These are phyloP conservation scores for Eupithecia vulgata DNA, from an alignment of 2,888 invertebrate species.

Conservation along the genomic window DNA sequence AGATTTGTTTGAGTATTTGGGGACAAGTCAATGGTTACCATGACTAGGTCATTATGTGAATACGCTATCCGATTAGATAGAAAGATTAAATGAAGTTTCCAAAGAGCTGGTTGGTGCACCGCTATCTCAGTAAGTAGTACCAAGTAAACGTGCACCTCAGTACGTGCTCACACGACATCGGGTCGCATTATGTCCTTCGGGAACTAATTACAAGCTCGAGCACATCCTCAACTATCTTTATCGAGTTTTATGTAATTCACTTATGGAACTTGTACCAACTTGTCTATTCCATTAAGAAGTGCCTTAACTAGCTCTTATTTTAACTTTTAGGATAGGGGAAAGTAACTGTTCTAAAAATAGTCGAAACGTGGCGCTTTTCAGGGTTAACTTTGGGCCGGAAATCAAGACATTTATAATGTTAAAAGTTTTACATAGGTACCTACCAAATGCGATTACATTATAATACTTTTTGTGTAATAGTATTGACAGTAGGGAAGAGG, in stretches of 20 bases:
- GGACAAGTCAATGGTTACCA: too few relatives aligned
- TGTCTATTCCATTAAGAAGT: constrained; percentile 30
- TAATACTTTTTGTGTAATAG: not conserved
- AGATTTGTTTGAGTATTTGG: too few relatives aligned
- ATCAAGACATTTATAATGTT: not conserved
- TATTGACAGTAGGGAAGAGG: not conserved
- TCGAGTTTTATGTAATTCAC: constrained; percentile 34
- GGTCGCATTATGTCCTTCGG: constrained; percentile 30
- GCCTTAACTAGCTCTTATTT: constrained; percentile 14
- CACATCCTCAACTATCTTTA: constrained; percentile 30
- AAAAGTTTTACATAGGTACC: not conserved
- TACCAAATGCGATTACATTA: too few relatives aligned
- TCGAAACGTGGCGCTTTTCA: not conserved
- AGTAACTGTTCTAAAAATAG: not conserved
- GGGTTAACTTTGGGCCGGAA: not conserved
- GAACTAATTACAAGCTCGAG: constrained; percentile 33
- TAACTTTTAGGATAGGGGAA: not conserved
- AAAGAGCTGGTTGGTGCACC: not conserved
- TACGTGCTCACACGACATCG: constrained; percentile 3
- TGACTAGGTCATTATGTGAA: too few relatives aligned
- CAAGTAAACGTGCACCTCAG: not conserved
- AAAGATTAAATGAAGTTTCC: not conserved
- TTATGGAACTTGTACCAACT: constrained; percentile 26
- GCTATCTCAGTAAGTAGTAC: not conserved
- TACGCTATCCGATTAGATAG: too few relatives aligned